phyloP scores from a whole-genome alignment of 1,140 invertebrate species.

The Brachionus koreanus region DNA sequence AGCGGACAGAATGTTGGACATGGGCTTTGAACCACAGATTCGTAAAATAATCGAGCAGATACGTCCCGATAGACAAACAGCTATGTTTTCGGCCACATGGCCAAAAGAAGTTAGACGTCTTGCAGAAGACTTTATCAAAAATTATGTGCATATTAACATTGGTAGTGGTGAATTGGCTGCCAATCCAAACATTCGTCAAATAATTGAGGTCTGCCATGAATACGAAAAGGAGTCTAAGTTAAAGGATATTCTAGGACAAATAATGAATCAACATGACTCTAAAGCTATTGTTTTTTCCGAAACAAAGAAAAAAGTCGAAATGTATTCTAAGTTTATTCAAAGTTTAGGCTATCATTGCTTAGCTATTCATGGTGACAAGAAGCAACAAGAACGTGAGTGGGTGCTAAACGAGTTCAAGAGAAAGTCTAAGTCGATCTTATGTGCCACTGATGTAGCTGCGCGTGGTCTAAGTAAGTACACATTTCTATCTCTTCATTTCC shows the following conservation, averaged over 20 bases:
- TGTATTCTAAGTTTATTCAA: slow-evolving; percentile 85
- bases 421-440: slow-evolving; percentile 83
- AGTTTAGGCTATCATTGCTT: slow-evolving; percentile 74
- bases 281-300: slow-evolving; percentile 97
- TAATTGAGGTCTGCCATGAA: slow-evolving; percentile 82
- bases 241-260: background rate
- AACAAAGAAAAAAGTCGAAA: slow-evolving; percentile 91
- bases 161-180: slow-evolving; percentile 78
- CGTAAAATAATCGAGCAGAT: slow-evolving; percentile 93
- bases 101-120: slow-evolving; percentile 89
- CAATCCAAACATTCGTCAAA: slow-evolving; percentile 94
- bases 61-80: slow-evolving; percentile 83
- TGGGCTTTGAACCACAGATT: slow-evolving; percentile 99
- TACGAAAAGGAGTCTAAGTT: slow-evolving; percentile 55
- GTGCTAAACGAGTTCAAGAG: slow-evolving; percentile 86
- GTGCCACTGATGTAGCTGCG: slow-evolving; percentile 96
- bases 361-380: slow-evolving; percentile 96
- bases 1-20: slow-evolving; percentile 97
- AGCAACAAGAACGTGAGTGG: slow-evolving; percentile 92
- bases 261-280: slow-evolving; percentile 45
- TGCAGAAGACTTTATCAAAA: slow-evolving; percentile 84
- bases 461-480: slow-evolving; percentile 83
- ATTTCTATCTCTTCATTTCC: background rate
- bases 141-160: slow-evolving; percentile 89
- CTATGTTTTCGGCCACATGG: slow-evolving; percentile 99